phyloP scores from a whole-genome alignment of 2,888 invertebrate genomes.

The Sussaba pulchella region DNA sequence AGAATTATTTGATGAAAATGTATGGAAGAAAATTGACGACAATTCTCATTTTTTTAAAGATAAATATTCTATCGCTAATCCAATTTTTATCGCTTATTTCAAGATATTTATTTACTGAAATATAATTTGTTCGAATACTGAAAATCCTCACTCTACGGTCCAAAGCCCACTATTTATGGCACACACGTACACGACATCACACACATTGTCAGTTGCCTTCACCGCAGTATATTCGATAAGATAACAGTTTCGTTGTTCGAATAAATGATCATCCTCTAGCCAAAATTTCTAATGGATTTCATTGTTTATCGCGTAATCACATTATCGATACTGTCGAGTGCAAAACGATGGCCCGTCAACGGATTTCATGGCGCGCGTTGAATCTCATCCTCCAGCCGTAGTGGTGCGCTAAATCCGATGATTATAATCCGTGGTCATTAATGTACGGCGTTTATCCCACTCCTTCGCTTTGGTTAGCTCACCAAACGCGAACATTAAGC shows the following conservation, averaged over 20 bases:
- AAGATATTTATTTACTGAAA: too few relatives aligned
- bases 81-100: too few relatives aligned
- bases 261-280: constrained; percentile 3
- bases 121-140: too few relatives aligned
- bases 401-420: constrained; percentile 29
- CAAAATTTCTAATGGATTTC: constrained; percentile 6
- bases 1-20: too few relatives aligned
- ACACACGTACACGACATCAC: too few relatives aligned
- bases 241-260: not conserved
- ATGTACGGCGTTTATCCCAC: constrained; percentile 47
- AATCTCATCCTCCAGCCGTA: constrained; percentile 45
- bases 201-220: too few relatives aligned
- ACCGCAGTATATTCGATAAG: not conserved
- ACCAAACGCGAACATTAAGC: not conserved
- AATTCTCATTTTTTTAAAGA: too few relatives aligned
- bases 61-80: too few relatives aligned
- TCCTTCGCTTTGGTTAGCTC: constrained; percentile 54
- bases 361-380: constrained; percentile 52
- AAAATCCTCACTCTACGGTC: too few relatives aligned
- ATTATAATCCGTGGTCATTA: constrained; percentile 56
- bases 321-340: constrained; percentile 52
- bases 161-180: too few relatives aligned
- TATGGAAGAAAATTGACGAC: too few relatives aligned
- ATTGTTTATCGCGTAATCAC: constrained; percentile 25
- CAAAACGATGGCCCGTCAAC: constrained; percentile 53